These are phyloP conservation scores for Rambutsinella grinnellia DNA, from an alignment of 2,888 invertebrate species.

Conservation along the genomic window DNA sequence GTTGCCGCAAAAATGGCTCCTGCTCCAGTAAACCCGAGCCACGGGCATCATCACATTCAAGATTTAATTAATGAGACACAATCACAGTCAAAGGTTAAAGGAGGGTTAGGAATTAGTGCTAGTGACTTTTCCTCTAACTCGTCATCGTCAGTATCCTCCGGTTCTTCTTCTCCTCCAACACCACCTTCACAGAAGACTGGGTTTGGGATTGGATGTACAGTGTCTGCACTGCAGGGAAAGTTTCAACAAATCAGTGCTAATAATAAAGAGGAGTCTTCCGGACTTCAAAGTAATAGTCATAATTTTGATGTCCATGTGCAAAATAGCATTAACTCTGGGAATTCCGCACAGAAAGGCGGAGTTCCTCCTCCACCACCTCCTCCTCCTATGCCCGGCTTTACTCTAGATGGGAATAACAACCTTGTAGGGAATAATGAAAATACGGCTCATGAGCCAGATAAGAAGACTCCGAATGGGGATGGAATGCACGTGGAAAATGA, in stretches of 20 bases:
- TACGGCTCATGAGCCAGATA: constrained; percentile 37
- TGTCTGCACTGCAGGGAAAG: constrained; percentile 41
- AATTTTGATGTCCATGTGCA: constrained; percentile 48
- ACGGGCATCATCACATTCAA: constrained; percentile 59
- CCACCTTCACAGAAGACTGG: constrained; percentile 51
- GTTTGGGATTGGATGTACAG: constrained; percentile 41
- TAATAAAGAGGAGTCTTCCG: constrained; percentile 20
- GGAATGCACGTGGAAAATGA: constrained; percentile 70
- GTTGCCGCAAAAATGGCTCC: constrained; percentile 61
- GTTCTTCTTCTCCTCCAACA: constrained; percentile 54
- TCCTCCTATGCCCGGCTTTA: constrained; percentile 58
- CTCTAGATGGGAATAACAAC: constrained; percentile 49
- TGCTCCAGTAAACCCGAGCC: constrained; percentile 60
- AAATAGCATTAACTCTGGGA: constrained; percentile 43
- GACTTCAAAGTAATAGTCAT: constrained; percentile 22
- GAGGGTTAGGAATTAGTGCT: constrained; percentile 17
- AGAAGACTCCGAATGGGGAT: constrained; percentile 24
- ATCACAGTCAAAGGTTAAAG: constrained; percentile 49
- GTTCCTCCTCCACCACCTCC: constrained; percentile 65
- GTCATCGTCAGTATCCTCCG: constrained; percentile 42
- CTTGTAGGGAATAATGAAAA: constrained; percentile 36
- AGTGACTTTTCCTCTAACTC: constrained; percentile 49
- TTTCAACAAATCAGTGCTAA: constrained; percentile 42
- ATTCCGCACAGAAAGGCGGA: constrained; percentile 24
- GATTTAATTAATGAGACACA: constrained; percentile 59